A percentile compares a stretch with the other conserved stretches of the same genome.
Evolutionary conservation across 2,888 invertebrate genomes (phyloP).

Genomic region (Exephanes ischioxanthus): DNA sequence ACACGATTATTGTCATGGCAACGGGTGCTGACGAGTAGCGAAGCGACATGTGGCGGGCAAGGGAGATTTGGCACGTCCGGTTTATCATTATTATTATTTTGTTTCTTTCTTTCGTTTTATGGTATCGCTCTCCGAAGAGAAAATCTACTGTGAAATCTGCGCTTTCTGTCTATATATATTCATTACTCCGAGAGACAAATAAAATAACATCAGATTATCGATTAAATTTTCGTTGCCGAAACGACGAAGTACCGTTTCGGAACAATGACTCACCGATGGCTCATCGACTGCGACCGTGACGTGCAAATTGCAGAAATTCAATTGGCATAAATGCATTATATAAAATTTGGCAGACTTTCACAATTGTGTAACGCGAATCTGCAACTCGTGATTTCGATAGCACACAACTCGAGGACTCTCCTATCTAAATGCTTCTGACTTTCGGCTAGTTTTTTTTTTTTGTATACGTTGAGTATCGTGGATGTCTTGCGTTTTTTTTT

Average conservation of each 20-base stretch:
- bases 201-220: slow-evolving; percentile 23
- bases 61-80: slow-evolving; percentile 68
- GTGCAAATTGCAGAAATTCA: slow-evolving; percentile 43
- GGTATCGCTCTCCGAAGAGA: slow-evolving; percentile 10
- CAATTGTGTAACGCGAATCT: slow-evolving; percentile 53
- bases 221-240: slow-evolving; percentile 31
- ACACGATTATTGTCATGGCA: slow-evolving; percentile 84
- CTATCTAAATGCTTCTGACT: slow-evolving; percentile 64
- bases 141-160: slow-evolving; percentile 7
- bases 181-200: slow-evolving; percentile 7
- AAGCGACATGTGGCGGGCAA: slow-evolving; percentile 75
- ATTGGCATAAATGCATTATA: slow-evolving; percentile 70
- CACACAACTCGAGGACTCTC: slow-evolving; percentile 43
- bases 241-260: slow-evolving; percentile 11
- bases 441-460: slow-evolving; percentile 34
- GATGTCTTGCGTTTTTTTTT: background rate
- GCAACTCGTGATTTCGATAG: slow-evolving; percentile 38
- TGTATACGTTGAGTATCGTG: slow-evolving; percentile 23
- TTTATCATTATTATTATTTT: slow-evolving; percentile 37
- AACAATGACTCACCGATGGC: slow-evolving; percentile 44
- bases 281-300: slow-evolving; percentile 33
- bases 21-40: slow-evolving; percentile 78
- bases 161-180: background rate
- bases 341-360: slow-evolving; percentile 63
- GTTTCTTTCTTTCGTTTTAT: slow-evolving; percentile 15